A percentile compares a stretch with the other conserved stretches of the same genome.
These are phyloP conservation scores for Caenorhabditis japonica DNA, from an alignment of 2,888 invertebrate genomes.

Conservation along the genomic window DNA sequence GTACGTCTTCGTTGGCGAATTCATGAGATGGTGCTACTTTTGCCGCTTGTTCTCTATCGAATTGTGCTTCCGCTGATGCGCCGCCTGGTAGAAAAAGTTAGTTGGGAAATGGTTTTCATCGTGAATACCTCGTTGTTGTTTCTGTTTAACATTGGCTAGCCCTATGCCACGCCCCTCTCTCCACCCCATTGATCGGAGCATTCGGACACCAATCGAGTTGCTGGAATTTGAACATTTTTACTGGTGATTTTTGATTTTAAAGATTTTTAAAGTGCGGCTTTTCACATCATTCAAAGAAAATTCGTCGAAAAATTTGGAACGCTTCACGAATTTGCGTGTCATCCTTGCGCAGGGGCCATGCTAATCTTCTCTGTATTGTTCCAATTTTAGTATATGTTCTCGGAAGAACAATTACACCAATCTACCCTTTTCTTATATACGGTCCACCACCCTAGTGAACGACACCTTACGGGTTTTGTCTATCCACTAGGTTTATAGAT, in stretches of 20 bases:
- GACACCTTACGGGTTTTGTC: no score
- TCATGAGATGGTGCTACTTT: constrained; percentile 78
- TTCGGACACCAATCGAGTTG: constrained; percentile 88
- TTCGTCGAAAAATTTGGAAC: constrained; percentile 85
- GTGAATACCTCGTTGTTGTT: constrained; percentile 43
- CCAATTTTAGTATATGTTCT: constrained; percentile 4
- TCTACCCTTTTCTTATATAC: no score
- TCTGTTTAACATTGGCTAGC: constrained; percentile 59
- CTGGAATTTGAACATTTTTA: constrained; percentile 79
- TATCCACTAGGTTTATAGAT: no score
- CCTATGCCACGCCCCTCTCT: constrained; percentile 89
- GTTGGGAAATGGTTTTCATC: not conserved
- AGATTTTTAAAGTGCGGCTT: not conserved
- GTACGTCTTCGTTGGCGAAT: constrained; percentile 86
- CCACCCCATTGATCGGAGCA: constrained; percentile 93
- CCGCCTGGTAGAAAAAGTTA: constrained; percentile 25
- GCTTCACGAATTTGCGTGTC: constrained; percentile 93
- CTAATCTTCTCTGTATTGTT: constrained; percentile 9
- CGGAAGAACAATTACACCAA: no score
- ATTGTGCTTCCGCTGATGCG: constrained; percentile 78
- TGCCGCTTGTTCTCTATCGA: constrained; percentile 78
- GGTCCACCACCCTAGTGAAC: no score
- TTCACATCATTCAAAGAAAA: no score
- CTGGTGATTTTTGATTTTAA: not conserved
- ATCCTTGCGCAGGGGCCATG: constrained; percentile 92